Evolutionary conservation across 37 sponge, comb jelly and placozoan species (phyloP), one percentile per base, ranked within the genome.

Genomic region (Ianthella basta): DNA sequence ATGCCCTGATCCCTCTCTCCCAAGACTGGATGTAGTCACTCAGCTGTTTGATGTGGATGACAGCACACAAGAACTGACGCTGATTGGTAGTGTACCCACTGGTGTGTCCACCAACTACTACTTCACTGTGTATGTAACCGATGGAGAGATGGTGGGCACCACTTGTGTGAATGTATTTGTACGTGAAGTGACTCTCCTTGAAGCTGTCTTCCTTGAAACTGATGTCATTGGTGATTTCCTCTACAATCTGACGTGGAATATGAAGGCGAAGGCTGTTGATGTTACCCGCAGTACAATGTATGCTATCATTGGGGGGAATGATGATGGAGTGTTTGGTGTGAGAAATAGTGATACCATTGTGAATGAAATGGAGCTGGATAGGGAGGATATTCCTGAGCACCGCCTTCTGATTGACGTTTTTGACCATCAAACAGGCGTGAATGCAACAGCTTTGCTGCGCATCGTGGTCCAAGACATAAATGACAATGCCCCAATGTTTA

Each of bases 401-500:
- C 54, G 33, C 12, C 74, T 92, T 15, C 44, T 21, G 25, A 83
- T 88, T n/a, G 36, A 55, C 12, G 81, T 83, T 8, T 35, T 80
- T 2, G 89, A 88, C 32, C 41, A 67, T 4, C 29, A 70, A 12
- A 82, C 85, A 21, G 32, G 59, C 4, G 77, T 37, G n/a, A 69
- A 83, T 39, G 80, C 66, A n/a, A 88, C 84, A 18, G 23, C 82
- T 0, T 54, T 79, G 39, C 29, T 80, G 50, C 56, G 56, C 35
- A 59, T 86, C 15, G 15, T 37, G 30, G 90, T 93, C 4, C n/a
- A 19, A 80, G 90, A 93, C 80, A 61, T 56, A 0, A 93, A 93
- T 69, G 93, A 93, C 38, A 70, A 89, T 72, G 55, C 57, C 33
- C 93, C 93, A 33, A 38, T 87, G 20, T 93, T 93, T 32, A 27